A percentile compares a stretch with the other conserved stretches of the same genome.
Conservation (phyloP, 2,888 invertebrate genomes). For the Philonicus albiceps region DNA sequence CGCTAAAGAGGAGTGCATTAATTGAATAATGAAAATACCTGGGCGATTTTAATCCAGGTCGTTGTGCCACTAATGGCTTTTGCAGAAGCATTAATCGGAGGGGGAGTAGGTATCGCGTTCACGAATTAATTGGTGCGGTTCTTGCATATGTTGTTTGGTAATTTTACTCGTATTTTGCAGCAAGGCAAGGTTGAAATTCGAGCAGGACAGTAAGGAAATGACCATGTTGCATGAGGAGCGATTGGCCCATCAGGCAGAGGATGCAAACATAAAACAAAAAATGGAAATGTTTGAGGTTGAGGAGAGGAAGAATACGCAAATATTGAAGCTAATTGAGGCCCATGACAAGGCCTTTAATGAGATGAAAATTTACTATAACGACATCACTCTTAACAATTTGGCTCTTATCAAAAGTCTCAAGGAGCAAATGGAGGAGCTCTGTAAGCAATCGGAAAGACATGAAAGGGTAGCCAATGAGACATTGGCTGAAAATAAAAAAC, state of each 20-base stretch:
- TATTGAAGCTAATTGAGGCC: slow-evolving; percentile 78
- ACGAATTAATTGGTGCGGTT: background rate
- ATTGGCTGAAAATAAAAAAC: slow-evolving; percentile 75
- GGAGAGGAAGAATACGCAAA: slow-evolving; percentile 88
- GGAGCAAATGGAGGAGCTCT: slow-evolving; percentile 79
- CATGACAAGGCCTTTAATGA: slow-evolving; percentile 88
- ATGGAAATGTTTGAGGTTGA: slow-evolving; percentile 90
- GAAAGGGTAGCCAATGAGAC: slow-evolving; percentile 68
- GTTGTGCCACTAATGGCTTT: background rate
- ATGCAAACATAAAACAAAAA: slow-evolving; percentile 76
- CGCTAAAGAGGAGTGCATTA: background rate
- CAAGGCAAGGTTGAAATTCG: slow-evolving; percentile 70
- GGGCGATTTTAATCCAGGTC: background rate
- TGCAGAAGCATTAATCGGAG: background rate
- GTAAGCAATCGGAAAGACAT: slow-evolving; percentile 81
- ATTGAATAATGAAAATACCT: background rate
- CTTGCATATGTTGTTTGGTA: slow-evolving; percentile 13
- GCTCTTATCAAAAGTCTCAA: slow-evolving; percentile 90
- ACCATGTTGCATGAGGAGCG: slow-evolving; percentile 68
- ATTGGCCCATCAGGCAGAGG: slow-evolving; percentile 74
- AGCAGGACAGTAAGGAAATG: slow-evolving; percentile 72
- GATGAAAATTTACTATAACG: slow-evolving; percentile 94
- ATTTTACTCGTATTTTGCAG: slow-evolving; percentile 58
- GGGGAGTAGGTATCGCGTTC: background rate
- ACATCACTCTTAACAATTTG: slow-evolving; percentile 91